Conservation (phyloP, 2,113 vertebrate genomes). For the Vombatus ursinus region DNA sequence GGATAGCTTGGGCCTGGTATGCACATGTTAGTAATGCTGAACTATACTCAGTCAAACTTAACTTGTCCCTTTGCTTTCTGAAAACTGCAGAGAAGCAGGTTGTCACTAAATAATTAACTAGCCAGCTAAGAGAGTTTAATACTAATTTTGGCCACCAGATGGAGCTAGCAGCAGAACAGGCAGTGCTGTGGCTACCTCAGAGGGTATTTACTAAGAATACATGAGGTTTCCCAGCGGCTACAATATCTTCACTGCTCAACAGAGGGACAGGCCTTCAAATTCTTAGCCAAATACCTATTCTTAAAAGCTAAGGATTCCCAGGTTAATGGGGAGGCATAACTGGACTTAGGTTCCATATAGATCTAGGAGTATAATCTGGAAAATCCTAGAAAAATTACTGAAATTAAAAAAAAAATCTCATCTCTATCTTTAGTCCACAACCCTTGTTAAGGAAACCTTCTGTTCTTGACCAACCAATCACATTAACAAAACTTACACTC, state of each 20-base stretch:
- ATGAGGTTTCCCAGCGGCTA: neutral
- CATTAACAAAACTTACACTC: too few species aligned
- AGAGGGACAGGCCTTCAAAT: neutral
- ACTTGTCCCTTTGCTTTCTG: neutral
- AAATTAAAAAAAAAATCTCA: too few species aligned
- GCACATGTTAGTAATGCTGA: neutral
- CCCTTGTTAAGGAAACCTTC: too few species aligned
- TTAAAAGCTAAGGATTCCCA: too few species aligned
- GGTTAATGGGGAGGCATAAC: too few species aligned
- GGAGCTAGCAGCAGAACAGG: neutral
- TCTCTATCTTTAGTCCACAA: too few species aligned
- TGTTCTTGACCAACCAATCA: too few species aligned
- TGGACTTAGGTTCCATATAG: too few species aligned
- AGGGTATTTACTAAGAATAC: neutral
- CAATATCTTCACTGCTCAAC: neutral
- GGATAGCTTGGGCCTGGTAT: too few species aligned
- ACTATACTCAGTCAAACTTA: neutral
- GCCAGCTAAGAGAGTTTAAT: neutral
- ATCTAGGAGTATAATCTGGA: too few species aligned
- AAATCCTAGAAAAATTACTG: too few species aligned
- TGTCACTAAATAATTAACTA: neutral
- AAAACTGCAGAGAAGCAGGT: neutral
- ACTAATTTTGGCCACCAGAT: neutral
- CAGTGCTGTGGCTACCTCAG: too few species aligned
- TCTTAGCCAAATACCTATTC: neutral